Conservation (phyloP, 35 echinoderm and acorn worm species). For the Lytechinus variegatus region DNA sequence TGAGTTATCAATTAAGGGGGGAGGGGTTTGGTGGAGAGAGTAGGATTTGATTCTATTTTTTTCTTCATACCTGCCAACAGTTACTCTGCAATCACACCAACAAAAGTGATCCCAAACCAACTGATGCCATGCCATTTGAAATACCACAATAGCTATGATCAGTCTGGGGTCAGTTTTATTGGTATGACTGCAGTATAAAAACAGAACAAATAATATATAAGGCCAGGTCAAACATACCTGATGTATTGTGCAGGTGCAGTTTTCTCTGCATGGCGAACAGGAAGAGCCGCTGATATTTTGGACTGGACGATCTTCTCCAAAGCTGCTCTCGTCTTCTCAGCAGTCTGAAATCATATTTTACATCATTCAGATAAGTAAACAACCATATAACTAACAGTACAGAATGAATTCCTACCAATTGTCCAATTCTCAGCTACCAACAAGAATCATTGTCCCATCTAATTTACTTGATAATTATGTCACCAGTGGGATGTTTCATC, state of each 20-base stretch:
- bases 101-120: too few relatives aligned
- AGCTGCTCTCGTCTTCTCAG: conserved; percentile 92
- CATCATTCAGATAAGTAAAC: not conserved
- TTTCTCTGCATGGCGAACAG: conserved; percentile 97
- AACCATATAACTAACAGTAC: not conserved
- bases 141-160: too few relatives aligned
- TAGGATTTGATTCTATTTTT: too few relatives aligned
- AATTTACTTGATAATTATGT: not conserved
- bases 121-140: too few relatives aligned
- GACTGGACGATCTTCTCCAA: conserved; percentile 94
- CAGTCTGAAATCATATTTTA: conserved; percentile 67
- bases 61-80: too few relatives aligned
- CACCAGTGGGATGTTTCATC: too few relatives aligned
- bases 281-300: conserved; percentile 97
- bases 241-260: conserved; percentile 97
- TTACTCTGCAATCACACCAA: too few relatives aligned
- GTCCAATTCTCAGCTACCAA: not conserved
- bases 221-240: conserved; percentile 53
- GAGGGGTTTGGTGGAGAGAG: too few relatives aligned
- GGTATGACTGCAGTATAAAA: too few relatives aligned
- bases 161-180: too few relatives aligned
- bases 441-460: not conserved
- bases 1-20: too few relatives aligned
- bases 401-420: not conserved
- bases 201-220: too few relatives aligned